Base-by-base conservation (phyloP, 2,888 invertebrate species). In the Oeneis ivallda region DNA sequence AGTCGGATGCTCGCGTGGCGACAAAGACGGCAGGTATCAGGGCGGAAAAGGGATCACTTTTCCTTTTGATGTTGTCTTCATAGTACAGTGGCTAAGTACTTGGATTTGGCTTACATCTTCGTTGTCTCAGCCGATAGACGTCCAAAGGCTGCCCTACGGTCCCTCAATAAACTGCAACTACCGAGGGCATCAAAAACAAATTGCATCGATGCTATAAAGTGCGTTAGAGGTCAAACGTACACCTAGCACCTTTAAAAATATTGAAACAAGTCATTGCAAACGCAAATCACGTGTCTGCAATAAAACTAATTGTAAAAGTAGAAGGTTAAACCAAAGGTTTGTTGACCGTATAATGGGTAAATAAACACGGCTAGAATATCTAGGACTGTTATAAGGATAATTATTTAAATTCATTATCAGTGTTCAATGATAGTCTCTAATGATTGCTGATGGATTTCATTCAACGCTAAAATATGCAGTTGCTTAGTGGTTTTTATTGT, bases 21-120 rank as follows among this genome's bases (percentile, higher is more conserved):
- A 89, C 87, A 89, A 87, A 86, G 82, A 80, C 76, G 76, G 72
- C 76, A 87, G 87, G 89, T 85, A 88, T 86, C 80, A 84, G 80
- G 75, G 81, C 83, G 84, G 86, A 88, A 89, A 87, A 87, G 79
- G 65, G 86, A 89, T 88, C 84, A 83, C 81, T 85, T 88, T 86
- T 84, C 81, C 85, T 85, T 89, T 89, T 89, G 86, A 89, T 84
- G 85, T 85, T 74, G 80, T 50, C 13, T 26, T 26, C 49, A 26
- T 26, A 50, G 49, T 50, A 26, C 11, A 11, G 49, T 50, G 13
- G 13, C 1, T 50, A 7, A 11, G 19, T 41, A 59, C 59, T 59
- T 32, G 32, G 34, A 62, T 52, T 53, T 41, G 39, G 15, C 17
- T 52, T 8, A 34, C 26, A 5, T 26, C 26, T 2, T 26, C 26